These are phyloP conservation scores for Spinus pinus DNA, from an alignment of 2,797 vertebrate species.

Conservation along the genomic window DNA sequence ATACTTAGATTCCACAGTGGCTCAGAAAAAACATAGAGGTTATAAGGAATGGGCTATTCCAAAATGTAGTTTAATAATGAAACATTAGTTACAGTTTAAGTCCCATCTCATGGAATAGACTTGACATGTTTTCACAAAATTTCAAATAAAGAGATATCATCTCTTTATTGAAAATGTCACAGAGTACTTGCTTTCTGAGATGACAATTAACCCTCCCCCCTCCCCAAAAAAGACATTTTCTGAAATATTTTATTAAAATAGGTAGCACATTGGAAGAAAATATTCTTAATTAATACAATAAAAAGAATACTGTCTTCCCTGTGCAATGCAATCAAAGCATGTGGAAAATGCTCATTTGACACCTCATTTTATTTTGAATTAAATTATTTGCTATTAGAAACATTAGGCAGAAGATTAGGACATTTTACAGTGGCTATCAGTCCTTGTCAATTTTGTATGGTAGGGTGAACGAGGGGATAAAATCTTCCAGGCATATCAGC, in stretches of 20 bases:
- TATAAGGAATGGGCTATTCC: neutral
- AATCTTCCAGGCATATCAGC: conserved; percentile 35
- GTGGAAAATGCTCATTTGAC: conserved; percentile 13
- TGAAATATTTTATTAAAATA: conserved; percentile 39
- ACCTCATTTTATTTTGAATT: conserved; percentile 59
- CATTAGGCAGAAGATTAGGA: conserved; percentile 53
- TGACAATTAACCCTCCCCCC: neutral
- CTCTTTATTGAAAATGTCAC: conserved; percentile 14
- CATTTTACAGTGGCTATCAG: conserved; percentile 62
- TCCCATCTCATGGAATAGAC: neutral
- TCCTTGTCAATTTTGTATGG: conserved; percentile 64
- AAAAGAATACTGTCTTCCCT: conserved; percentile 16
- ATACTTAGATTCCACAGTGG: neutral
- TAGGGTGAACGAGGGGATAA: conserved; percentile 9
- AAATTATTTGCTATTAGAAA: conserved; percentile 72
- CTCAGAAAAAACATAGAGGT: neutral
- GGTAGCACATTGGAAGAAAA: neutral
- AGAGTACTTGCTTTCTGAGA: conserved; percentile 41
- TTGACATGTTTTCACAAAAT: conserved; percentile 1
- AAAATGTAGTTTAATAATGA: neutral
- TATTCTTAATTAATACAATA: conserved; percentile 38
- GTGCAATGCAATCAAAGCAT: neutral
- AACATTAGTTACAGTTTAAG: conserved; percentile 25
- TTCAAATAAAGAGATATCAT: conserved; percentile 13
- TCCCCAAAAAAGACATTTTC: neutral